These are phyloP conservation scores for Psylliodes chrysocephalus DNA, from an alignment of 2,888 invertebrate genomes.

Conservation along the genomic window DNA sequence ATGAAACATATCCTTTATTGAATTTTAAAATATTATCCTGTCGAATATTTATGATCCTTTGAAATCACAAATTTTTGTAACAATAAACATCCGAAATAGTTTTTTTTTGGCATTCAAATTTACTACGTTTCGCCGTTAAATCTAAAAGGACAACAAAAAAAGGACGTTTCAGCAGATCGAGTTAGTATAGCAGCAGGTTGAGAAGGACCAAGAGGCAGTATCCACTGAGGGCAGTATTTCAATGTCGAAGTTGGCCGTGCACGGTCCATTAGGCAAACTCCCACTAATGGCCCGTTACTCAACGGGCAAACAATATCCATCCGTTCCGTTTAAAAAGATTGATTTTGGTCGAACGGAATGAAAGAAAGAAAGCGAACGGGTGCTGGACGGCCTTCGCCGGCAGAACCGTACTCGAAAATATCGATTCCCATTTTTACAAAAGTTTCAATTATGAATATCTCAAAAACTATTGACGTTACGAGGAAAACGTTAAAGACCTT, in stretches of 20 bases:
- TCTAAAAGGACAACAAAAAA: neutral
- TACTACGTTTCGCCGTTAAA: too few species aligned
- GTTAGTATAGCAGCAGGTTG: slow-evolving; percentile 1
- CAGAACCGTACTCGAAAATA: neutral
- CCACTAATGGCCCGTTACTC: slow-evolving; percentile 56
- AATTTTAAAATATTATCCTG: too few species aligned
- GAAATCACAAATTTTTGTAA: too few species aligned
- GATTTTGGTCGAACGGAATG: slow-evolving; percentile 53
- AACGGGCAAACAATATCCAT: slow-evolving; percentile 60
- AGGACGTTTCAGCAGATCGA: slow-evolving; percentile 13
- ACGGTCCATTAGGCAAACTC: slow-evolving; percentile 60
- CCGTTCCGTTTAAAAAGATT: slow-evolving; percentile 61
- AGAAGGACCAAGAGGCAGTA: neutral
- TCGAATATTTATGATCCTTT: too few species aligned
- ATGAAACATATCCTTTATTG: too few species aligned
- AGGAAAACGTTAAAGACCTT: too few species aligned
- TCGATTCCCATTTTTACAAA: too few species aligned
- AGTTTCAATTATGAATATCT: too few species aligned
- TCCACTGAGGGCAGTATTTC: slow-evolving; percentile 1
- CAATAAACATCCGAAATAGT: too few species aligned
- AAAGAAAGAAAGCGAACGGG: slow-evolving; percentile 44
- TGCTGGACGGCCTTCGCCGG: slow-evolving; percentile 3
- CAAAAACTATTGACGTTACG: too few species aligned
- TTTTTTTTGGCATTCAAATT: too few species aligned
- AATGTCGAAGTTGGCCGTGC: slow-evolving; percentile 18